phyloP scores from a whole-genome alignment of 2,888 invertebrate genomes.

The Brassicogethes aeneus region DNA sequence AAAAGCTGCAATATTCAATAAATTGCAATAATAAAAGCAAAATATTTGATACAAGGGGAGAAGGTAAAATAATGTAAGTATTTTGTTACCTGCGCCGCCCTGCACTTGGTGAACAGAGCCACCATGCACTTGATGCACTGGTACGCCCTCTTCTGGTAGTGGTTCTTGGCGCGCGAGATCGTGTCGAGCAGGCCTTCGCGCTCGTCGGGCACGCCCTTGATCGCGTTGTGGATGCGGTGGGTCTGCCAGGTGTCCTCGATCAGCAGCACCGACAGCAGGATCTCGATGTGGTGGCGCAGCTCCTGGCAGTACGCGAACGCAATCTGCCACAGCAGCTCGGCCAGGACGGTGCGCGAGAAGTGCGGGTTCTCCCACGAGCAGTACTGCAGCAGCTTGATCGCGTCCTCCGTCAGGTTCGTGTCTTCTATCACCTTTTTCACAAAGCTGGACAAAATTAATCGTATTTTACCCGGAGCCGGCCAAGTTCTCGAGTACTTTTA shows the following conservation, averaged over 20 bases:
- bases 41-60: too few species aligned
- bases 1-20: too few species aligned
- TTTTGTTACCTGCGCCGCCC: slow-evolving; percentile 52
- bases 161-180: slow-evolving; percentile 83
- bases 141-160: slow-evolving; percentile 94
- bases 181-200: slow-evolving; percentile 90
- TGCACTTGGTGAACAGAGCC: slow-evolving; percentile 78
- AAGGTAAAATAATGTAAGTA: not conserved
- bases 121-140: slow-evolving; percentile 96
- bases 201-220: slow-evolving; percentile 82
- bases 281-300: slow-evolving; percentile 83
- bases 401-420: slow-evolving; percentile 85
- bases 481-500: too few species aligned
- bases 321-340: slow-evolving; percentile 85
- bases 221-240: slow-evolving; percentile 86
- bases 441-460: slow-evolving; percentile 64
- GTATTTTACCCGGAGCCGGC: too few species aligned
- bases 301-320: slow-evolving; percentile 91
- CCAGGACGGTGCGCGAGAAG: slow-evolving; percentile 81
- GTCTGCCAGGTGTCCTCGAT: slow-evolving; percentile 96
- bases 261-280: slow-evolving; percentile 75
- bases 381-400: slow-evolving; percentile 81
- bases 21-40: too few species aligned
- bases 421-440: slow-evolving; percentile 95
- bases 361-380: slow-evolving; percentile 96